A percentile compares a stretch with the other conserved stretches of the same genome.
phyloP scores from a whole-genome alignment of 2,888 invertebrate species.

The Coenonympha glycerion region DNA sequence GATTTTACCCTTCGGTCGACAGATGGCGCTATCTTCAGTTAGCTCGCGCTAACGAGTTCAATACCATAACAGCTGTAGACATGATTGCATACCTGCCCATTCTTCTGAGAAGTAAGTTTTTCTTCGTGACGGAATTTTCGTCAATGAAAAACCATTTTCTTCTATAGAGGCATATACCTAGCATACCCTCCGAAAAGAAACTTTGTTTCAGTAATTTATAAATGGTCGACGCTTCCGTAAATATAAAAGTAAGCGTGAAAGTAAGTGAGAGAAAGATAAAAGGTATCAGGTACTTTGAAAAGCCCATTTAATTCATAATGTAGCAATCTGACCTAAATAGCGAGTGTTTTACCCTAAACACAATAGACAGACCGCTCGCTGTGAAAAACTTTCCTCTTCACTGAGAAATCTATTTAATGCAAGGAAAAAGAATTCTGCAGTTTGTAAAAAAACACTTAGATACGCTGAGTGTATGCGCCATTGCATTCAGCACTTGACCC shows the following conservation, averaged over 20 bases:
- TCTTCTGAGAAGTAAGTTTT: too few species aligned
- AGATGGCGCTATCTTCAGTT: too few species aligned
- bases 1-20: too few species aligned
- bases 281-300: not conserved
- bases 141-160: too few species aligned
- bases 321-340: constrained; percentile 7
- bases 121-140: too few species aligned
- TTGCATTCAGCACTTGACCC: constrained; percentile 15
- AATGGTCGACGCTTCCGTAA: too few species aligned
- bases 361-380: constrained; percentile 7
- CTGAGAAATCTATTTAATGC: constrained; percentile 15
- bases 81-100: too few species aligned
- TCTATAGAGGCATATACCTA: too few species aligned
- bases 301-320: not conserved
- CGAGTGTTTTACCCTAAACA: constrained; percentile 5
- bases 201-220: too few species aligned
- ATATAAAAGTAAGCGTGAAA: not conserved
- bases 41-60: too few species aligned
- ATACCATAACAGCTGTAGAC: too few species aligned
- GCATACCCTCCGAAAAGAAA: too few species aligned
- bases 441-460: constrained; percentile 13
- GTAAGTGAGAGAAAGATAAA: not conserved
- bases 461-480: constrained; percentile 9
- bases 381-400: constrained; percentile 6
- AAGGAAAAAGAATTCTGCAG: constrained; percentile 14